Conservation (phyloP, 1,140 invertebrate species). For the Drosophila nigrodunni region DNA sequence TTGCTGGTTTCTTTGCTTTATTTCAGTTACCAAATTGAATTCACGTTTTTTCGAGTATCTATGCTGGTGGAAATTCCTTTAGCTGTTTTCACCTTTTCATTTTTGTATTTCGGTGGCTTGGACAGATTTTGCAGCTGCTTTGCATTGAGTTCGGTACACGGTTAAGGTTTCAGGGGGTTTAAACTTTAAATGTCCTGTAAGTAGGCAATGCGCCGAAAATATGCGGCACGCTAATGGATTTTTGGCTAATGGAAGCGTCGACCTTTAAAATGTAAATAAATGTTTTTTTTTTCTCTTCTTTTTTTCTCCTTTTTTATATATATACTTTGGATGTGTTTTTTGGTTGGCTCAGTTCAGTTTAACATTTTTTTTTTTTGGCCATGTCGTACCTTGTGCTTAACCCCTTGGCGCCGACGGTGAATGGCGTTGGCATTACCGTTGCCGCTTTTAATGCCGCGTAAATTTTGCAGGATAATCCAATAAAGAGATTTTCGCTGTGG, state of each 20-base stretch:
- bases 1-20: neutral
- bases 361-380: neutral
- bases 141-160: neutral
- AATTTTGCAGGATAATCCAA: conserved; percentile 82
- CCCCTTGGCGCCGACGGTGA: conserved; percentile 54
- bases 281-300: conserved; percentile 42
- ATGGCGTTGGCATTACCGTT: conserved; percentile 35
- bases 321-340: neutral
- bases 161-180: neutral
- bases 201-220: conserved; percentile 65
- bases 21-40: conserved; percentile 39
- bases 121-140: conserved; percentile 39
- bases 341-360: neutral
- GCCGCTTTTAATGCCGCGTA: conserved; percentile 81
- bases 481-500: conserved; percentile 80
- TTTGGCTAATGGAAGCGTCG: conserved; percentile 73
- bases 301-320: neutral
- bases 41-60: conserved; percentile 14
- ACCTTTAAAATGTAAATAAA: conserved; percentile 81
- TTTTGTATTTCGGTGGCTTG: conserved; percentile 8
- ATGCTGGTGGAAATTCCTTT: conserved; percentile 25
- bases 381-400: conserved; percentile 65
- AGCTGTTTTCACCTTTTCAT: conserved; percentile 9
- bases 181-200: conserved; percentile 70
- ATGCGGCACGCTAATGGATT: conserved; percentile 76